These are phyloP conservation scores for Macropodus opercularis DNA, from an alignment of 2,797 vertebrate genomes.

Conservation along the genomic window DNA sequence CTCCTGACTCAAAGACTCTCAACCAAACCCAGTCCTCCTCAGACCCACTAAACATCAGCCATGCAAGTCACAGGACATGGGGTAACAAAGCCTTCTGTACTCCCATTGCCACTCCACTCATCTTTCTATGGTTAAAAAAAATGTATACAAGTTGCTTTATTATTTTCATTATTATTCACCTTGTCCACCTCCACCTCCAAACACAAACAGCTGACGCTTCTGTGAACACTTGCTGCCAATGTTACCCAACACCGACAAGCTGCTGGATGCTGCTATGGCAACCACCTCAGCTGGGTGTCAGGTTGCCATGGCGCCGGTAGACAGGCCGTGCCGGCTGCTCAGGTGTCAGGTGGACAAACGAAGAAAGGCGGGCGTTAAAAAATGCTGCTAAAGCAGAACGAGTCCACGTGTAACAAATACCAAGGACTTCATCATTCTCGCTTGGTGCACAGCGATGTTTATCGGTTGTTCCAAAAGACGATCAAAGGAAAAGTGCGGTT, in stretches of 20 bases:
- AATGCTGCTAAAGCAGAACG: conserved; percentile 19
- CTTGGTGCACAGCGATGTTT: not conserved
- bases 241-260: conserved; percentile 56
- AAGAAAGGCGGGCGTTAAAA: conserved; percentile 5
- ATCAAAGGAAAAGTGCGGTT: not conserved
- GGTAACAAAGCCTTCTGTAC: too few relatives aligned
- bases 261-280: conserved; percentile 34
- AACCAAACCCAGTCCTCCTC: too few relatives aligned
- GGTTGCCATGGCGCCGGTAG: conserved; percentile 45
- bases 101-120: too few relatives aligned
- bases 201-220: conserved; percentile 29
- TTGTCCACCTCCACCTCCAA: not conserved
- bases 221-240: not conserved
- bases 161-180: too few relatives aligned
- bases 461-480: not conserved
- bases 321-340: conserved; percentile 47
- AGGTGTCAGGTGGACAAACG: conserved; percentile 57
- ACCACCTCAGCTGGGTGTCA: conserved; percentile 59
- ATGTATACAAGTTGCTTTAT: too few relatives aligned
- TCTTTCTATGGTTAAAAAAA: too few relatives aligned
- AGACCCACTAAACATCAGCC: too few relatives aligned
- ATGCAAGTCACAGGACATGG: too few relatives aligned
- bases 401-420: not conserved
- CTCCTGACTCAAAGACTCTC: too few relatives aligned
- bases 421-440: too few relatives aligned